phyloP scores from a whole-genome alignment of 2,113 vertebrate genomes.

The Hemicordylus capensis region DNA sequence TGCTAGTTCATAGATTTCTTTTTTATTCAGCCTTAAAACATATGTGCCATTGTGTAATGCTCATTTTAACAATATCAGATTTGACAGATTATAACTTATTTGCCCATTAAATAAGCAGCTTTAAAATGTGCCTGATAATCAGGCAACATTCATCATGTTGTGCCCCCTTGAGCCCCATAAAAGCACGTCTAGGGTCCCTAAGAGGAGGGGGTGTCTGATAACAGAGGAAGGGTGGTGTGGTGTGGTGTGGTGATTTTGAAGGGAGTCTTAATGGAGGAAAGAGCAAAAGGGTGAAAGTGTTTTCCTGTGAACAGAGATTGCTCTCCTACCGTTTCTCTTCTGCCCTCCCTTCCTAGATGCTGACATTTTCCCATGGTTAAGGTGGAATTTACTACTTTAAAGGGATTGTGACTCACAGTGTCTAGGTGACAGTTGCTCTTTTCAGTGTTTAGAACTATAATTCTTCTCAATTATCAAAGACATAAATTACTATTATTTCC shows the following conservation, averaged over 20 bases:
- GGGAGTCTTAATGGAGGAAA: constrained; percentile 21
- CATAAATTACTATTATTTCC: constrained; percentile 83
- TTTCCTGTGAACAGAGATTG: constrained; percentile 56
- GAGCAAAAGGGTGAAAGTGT: background rate
- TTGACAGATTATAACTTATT: no score
- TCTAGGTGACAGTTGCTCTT: constrained; percentile 66
- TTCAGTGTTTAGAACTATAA: constrained; percentile 73
- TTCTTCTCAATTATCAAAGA: constrained; percentile 80
- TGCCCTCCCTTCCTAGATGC: constrained; percentile 40
- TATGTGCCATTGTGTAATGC: no score
- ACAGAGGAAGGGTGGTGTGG: background rate
- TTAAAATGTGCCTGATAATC: no score
- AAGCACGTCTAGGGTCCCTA: no score
- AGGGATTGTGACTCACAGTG: constrained; percentile 67
- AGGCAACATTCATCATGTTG: no score
- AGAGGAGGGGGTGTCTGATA: background rate
- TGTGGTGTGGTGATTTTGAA: constrained; percentile 31
- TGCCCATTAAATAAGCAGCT: no score
- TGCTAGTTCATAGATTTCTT: no score
- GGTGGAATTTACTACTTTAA: constrained; percentile 69
- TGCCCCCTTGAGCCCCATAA: no score
- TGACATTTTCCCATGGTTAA: constrained; percentile 59
- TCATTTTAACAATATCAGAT: no score
- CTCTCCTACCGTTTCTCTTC: constrained; percentile 50
- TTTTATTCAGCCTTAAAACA: no score